Percentiles rank a stretch among this genome's conserved stretches.
These are phyloP conservation scores for Athrips mouffetella DNA, from an alignment of 2,888 invertebrate genomes.

Conservation along the genomic window DNA sequence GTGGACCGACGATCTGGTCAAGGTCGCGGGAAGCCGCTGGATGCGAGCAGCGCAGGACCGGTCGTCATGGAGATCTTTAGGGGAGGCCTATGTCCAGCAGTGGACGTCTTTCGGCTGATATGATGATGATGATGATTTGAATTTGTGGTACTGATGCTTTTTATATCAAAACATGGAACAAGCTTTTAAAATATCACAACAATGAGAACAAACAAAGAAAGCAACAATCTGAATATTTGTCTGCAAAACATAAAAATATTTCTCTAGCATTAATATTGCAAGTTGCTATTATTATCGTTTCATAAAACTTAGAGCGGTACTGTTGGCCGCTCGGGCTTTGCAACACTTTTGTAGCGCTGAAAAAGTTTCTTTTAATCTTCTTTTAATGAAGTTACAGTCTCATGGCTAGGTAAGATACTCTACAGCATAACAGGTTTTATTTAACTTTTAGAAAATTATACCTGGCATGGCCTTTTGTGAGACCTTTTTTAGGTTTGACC, in stretches of 20 bases:
- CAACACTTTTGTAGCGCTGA: slow-evolving; percentile 13
- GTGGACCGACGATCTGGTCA: no score
- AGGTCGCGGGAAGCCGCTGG: no score
- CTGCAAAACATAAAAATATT: not conserved
- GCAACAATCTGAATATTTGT: not conserved
- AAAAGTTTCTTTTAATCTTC: slow-evolving; percentile 60
- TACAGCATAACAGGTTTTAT: slow-evolving; percentile 37
- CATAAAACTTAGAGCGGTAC: slow-evolving; percentile 12
- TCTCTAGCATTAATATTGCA: slow-evolving; percentile 5
- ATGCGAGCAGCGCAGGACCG: no score
- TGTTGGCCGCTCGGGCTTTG: slow-evolving; percentile 1
- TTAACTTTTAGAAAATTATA: slow-evolving; percentile 5
- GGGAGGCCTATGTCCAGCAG: no score
- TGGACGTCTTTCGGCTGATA: no score
- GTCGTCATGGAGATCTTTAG: no score
- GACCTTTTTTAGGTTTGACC: no score
- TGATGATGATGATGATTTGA: no score
- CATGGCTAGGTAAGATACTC: slow-evolving; percentile 47
- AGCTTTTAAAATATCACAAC: not conserved
- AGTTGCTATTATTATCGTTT: slow-evolving; percentile 14
- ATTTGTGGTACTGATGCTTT: no score
- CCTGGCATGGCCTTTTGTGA: no score
- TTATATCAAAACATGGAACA: no score
- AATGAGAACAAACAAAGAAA: not conserved
- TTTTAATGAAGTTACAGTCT: slow-evolving; percentile 62